Percentiles rank a stretch among this genome's conserved stretches.
Conservation (phyloP, 2,888 invertebrate species). For the Bibio marci region DNA sequence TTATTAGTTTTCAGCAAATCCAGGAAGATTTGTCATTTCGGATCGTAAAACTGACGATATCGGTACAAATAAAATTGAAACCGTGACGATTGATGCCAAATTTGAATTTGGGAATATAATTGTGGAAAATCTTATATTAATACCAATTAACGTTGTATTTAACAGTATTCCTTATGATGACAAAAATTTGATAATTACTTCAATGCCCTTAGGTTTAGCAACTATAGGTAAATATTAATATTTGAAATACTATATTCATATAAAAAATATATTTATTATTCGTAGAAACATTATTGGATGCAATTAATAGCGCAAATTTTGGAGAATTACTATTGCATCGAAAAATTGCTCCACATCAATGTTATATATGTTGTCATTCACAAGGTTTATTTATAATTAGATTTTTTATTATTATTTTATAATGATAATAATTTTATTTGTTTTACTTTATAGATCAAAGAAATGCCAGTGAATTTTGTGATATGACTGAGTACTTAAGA, state of each 20-base stretch:
- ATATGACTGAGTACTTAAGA: constrained; percentile 37
- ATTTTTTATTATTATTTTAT: constrained; percentile 2
- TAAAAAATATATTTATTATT: constrained; percentile 37
- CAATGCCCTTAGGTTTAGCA: constrained; percentile 19
- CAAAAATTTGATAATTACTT: constrained; percentile 18
- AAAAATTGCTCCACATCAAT: constrained; percentile 60
- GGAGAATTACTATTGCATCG: constrained; percentile 33
- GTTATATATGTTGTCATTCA: constrained; percentile 39
- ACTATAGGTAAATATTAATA: constrained; percentile 16
- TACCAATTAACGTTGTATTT: constrained; percentile 12
- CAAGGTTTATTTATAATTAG: constrained; percentile 20
- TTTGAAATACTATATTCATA: constrained; percentile 9
- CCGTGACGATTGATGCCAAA: constrained; percentile 44
- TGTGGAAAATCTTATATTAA: constrained; percentile 42
- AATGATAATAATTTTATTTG: constrained; percentile 8
- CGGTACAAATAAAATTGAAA: constrained; percentile 26
- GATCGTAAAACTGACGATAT: constrained; percentile 32
- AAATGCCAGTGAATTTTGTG: constrained; percentile 29
- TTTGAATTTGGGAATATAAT: constrained; percentile 43
- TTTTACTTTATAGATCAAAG: constrained; percentile 15
- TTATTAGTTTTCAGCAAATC: constrained; percentile 46
- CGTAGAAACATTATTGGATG: constrained; percentile 39
- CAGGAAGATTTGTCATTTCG: constrained; percentile 46
- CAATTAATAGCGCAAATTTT: constrained; percentile 31
- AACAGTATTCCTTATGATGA: neutral